phyloP scores from a whole-genome alignment of 2,888 invertebrate species.

The Lacanobia oleracea region DNA sequence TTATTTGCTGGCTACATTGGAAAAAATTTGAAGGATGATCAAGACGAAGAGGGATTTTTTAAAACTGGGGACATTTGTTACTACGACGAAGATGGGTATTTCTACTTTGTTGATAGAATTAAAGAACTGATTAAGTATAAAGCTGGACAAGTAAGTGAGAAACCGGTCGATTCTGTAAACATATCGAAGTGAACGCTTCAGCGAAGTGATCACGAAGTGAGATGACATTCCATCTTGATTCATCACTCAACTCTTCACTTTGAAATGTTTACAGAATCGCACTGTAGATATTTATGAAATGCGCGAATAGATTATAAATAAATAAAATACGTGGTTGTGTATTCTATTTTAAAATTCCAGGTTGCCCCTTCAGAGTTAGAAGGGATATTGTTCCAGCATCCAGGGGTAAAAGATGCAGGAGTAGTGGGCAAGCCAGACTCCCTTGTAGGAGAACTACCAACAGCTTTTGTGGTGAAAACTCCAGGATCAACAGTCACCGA shows the following conservation, averaged over 20 bases:
- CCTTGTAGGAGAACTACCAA: constrained; percentile 79
- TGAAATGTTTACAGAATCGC: too few relatives aligned
- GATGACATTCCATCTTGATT: too few relatives aligned
- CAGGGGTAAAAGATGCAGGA: constrained; percentile 79
- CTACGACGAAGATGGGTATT: constrained; percentile 81
- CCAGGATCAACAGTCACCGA: constrained; percentile 70
- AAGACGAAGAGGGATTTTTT: constrained; percentile 81
- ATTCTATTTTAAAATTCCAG: constrained; percentile 60
- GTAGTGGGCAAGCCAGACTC: constrained; percentile 79
- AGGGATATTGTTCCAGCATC: constrained; percentile 77
- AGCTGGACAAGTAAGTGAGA: constrained; percentile 77
- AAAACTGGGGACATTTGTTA: constrained; percentile 82
- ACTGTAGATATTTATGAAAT: neutral
- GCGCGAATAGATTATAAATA: neutral
- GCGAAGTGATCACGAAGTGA: too few relatives aligned
- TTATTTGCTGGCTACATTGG: constrained; percentile 81
- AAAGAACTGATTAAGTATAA: constrained; percentile 85
- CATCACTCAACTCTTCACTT: too few relatives aligned
- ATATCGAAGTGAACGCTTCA: too few relatives aligned
- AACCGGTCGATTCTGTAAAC: too few relatives aligned
- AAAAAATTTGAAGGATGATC: constrained; percentile 71
- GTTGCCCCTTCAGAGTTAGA: constrained; percentile 84
- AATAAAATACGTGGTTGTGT: neutral
- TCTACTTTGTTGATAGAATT: constrained; percentile 80
- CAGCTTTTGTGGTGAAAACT: constrained; percentile 80